Evolutionary conservation across 2,113 vertebrate species (phyloP), one percentile per base, ranked within the genome.

Genomic region (Menidia beryllina): DNA sequence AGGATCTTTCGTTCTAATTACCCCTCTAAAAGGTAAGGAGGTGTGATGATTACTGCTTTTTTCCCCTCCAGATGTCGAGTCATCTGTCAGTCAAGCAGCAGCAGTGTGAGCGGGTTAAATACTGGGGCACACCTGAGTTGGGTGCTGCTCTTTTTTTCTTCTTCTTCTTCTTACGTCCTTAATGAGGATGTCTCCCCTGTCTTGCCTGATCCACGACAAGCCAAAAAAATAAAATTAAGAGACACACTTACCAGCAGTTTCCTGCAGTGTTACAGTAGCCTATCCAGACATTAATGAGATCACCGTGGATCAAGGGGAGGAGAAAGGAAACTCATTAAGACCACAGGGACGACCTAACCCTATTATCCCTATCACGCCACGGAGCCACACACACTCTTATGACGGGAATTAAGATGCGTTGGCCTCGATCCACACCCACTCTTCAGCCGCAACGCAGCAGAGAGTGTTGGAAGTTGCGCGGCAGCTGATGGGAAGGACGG

Each of bases 261-360:
- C 54, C 72, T 72, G 68, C 73, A 61, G 72, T 45, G 78, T 82
- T 81, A 66, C 79, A 70, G 79, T 84, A 27, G 38, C 68, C 82
- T 59, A 78, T 76, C 73, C 81, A 70, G 75, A 81, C 82, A 64
- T 85, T 88, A 90, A 90, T 90, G 83, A 86, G 89, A 89, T 90
- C 84, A 82, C 81, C 15, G 80, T 71, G 82, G 84, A 88, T 87
- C 80, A 69, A 83, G 86, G 62, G 67, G 83, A 79, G 77, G 79
- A 87, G 85, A 87, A 88, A 83, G 66, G 85, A 81, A 89, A 85
- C 86, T 91, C 83, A 85, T 91, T 84, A 91, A 89, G 89, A 91
- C 85, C 86, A 81, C 72, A 75, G 89, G 85, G 91, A 88, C 72
- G 73, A 82, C 82, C 85, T 88, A 89, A 92, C 88, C 86, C 85